Evolutionary conservation across 2,888 invertebrate species (phyloP), one percentile per base, ranked within the genome.

Genomic region (Eugnorisma glareosa): DNA sequence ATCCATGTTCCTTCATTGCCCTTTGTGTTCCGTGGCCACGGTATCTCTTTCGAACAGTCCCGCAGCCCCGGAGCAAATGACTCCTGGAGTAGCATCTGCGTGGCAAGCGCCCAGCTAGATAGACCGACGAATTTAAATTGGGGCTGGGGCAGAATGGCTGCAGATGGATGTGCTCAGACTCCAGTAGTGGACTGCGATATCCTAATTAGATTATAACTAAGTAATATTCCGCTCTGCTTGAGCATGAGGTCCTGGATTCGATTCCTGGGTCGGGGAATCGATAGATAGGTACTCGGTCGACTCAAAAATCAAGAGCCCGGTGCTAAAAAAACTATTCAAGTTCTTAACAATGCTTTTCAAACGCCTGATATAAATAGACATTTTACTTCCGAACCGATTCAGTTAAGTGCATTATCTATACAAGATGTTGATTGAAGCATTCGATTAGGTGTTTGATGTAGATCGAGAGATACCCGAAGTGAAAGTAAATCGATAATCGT

Each of bases 401-500:
- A 40, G 72, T 64, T 82, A 84, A 81, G 77, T 82, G 74, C 66
- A 82, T 81, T 80, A 75, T 88, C 83, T 83, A 77, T 68, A 81
- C 79, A 75, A 73, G 74, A 78, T 82, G 82, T 79, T 88, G 90
- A 92, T 92, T 86, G 89, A 89, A 89, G 86, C 81, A 88, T 84
- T 86, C 85, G 90, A 90, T 90, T 82, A 87, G 88, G 88, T 88
- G 57, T 67, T 69, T 73, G 83, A 88, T 89, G 83, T 84, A 82
- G 87, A 89, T 89, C 85, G 83, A 87, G 83, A 82, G 89, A 89
- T 88, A 86, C 84, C 80, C 81, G 82, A 77, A 77, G 94, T 88
- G 93, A 94, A 94, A 94, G 93, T 92, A 83, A 89, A 91, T 91
- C 90, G 91, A 92, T 92, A 89, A 92, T 89, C 89, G 83, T 88